These are phyloP conservation scores for Narcine bancroftii DNA, from an alignment of 2,113 vertebrate genomes.

Conservation along the genomic window DNA sequence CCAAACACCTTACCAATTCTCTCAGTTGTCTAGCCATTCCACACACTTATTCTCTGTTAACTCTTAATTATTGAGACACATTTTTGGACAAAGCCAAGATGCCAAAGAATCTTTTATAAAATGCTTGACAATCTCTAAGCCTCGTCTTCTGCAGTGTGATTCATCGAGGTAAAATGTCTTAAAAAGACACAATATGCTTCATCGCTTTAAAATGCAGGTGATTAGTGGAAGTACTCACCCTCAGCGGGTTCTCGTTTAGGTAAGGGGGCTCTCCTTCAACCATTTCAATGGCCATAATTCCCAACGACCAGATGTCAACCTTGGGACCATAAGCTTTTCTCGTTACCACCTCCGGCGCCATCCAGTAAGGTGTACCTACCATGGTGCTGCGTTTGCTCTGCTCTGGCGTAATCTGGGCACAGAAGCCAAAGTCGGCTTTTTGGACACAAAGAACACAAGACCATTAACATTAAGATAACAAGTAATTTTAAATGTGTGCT, in stretches of 20 bases:
- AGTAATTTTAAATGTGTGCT: neutral
- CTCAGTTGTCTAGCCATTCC: neutral
- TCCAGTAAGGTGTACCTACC: slow-evolving; percentile 98
- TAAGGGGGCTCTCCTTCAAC: slow-evolving; percentile 96
- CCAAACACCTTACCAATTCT: neutral
- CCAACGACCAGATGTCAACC: slow-evolving; percentile 96
- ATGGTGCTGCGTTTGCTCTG: slow-evolving; percentile 98
- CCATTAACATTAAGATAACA: neutral
- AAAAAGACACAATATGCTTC: neutral
- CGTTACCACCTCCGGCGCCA: slow-evolving; percentile 96
- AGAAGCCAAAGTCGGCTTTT: slow-evolving; percentile 95
- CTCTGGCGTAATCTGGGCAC: slow-evolving; percentile 96
- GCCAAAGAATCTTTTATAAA: too few species aligned
- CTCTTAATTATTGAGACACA: too few species aligned
- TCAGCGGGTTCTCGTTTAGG: slow-evolving; percentile 94
- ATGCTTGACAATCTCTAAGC: neutral
- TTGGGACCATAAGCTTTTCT: slow-evolving; percentile 95
- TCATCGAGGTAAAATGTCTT: neutral
- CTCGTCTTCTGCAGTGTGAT: neutral
- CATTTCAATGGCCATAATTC: slow-evolving; percentile 99
- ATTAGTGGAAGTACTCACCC: slow-evolving; percentile 61
- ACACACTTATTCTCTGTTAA: neutral
- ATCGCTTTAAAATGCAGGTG: neutral
- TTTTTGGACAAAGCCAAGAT: neutral
- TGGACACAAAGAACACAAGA: slow-evolving; percentile 42